Evolutionary conservation across 1,140 invertebrate genomes (phyloP), one percentile per base, ranked within the genome.

Genomic region (honey bee (Apis mellifera)): DNA sequence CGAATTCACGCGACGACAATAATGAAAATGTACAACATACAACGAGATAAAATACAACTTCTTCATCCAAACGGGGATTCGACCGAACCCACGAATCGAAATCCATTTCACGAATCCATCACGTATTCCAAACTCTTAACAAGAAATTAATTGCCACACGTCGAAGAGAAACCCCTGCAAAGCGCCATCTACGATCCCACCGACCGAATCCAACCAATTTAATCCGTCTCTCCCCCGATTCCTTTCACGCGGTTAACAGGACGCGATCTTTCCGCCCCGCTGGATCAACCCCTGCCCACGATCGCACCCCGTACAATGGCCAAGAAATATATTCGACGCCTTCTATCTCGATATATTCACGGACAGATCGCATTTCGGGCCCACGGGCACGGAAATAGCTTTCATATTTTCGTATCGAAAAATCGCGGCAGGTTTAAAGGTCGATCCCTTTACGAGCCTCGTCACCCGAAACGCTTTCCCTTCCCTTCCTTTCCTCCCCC

Each of bases 321-420:
- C 50, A 42, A 82, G 55, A 68, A 57, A 9, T 7, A 9, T 7
- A 32, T 57, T 50, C 54, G 64, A 69, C 68, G 59, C 42, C 72
- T 32, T 76, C 68, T 68, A 59, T 74, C 62, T 76, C 72, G 62
- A 75, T 82, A 75, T 82, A 82, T 68, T 82, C 79, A 7, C 71
- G 69, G 55, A 21, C 26, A 19, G 64, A 68, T 59, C 79, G 62
- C 9, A 42, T 59, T 26, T 59, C 57, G 59, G 59, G 13, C 42
- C 23, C 21, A 11, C 26, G 60, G 23, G 48, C 42, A 23, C 3
- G n/a, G 64, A 76, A 82, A 82, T 76, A 50, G 75, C 50, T 70
- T 82, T 82, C 74, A 57, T 55, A 71, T 82, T 82, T 78, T 78
- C 70, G 74, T 62, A 82, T 70, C 74, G 80, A 62, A 70, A 42